Evolutionary conservation across 1,140 invertebrate genomes (phyloP).

Genomic region (Hermetia illucens): DNA sequence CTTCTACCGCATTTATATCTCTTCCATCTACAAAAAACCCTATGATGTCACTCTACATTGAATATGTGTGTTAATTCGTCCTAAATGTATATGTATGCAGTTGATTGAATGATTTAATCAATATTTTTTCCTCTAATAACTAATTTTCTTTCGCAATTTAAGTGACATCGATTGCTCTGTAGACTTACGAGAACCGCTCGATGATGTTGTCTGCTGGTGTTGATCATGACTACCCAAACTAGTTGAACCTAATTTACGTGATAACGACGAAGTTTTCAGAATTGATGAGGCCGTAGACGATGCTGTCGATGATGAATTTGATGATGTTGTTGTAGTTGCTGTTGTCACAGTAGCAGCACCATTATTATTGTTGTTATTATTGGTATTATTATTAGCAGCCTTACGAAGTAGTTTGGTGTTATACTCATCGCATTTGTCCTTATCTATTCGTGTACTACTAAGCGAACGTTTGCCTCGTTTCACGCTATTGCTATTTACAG

Average conservation of each 20-base stretch:
- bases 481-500: constrained; percentile 3
- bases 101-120: no score
- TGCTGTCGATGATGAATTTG: neutral
- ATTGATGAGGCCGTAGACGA: neutral
- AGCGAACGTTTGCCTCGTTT: constrained; percentile 27
- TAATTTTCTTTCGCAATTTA: constrained; percentile 27
- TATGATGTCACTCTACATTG: no score
- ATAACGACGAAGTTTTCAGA: neutral
- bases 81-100: no score
- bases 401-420: constrained; percentile 26
- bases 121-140: no score
- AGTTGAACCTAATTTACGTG: neutral
- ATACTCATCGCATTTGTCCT: constrained; percentile 28
- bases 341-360: no score
- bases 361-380: constrained; percentile 2
- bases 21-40: no score
- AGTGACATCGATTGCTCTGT: constrained; percentile 10
- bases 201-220: constrained; percentile 4
- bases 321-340: neutral
- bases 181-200: constrained; percentile 7
- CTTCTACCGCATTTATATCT: no score
- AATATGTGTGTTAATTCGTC: no score
- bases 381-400: constrained; percentile 8
- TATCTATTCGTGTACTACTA: constrained; percentile 25
- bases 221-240: neutral